Conservation (phyloP, 2,113 vertebrate genomes). For the Tachysurus fulvidraco region DNA sequence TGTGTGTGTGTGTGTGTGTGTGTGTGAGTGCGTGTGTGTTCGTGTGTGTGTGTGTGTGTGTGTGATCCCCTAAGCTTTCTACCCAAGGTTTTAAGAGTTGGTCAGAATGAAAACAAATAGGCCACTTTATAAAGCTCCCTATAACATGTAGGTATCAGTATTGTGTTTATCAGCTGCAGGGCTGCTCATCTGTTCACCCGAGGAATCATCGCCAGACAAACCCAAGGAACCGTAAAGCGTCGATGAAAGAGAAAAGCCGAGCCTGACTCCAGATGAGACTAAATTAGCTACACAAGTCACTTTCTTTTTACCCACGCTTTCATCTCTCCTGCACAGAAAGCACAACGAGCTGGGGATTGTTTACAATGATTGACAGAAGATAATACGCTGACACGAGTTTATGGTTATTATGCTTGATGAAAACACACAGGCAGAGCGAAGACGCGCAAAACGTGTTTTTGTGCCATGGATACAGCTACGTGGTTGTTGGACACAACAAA, state of each 20-base stretch:
- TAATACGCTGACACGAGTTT: neutral
- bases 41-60: no score
- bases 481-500: neutral
- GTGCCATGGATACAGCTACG: neutral
- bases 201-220: slow-evolving; percentile 48
- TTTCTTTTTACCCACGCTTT: slow-evolving; percentile 7
- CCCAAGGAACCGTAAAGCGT: slow-evolving; percentile 14
- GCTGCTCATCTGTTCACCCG: slow-evolving; percentile 47
- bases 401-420: slow-evolving; percentile 24
- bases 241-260: slow-evolving; percentile 36
- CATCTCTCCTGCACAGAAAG: slow-evolving; percentile 3
- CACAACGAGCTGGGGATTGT: neutral
- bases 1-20: no score
- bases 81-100: neutral
- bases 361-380: slow-evolving; percentile 23
- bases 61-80: neutral
- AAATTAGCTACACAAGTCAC: slow-evolving; percentile 28
- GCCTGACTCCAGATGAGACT: neutral
- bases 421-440: neutral
- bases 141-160: slow-evolving; percentile 41
- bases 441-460: neutral
- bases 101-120: slow-evolving; percentile 49
- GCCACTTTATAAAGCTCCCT: slow-evolving; percentile 22
- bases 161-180: slow-evolving; percentile 46
- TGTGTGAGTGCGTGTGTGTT: no score